phyloP scores from a whole-genome alignment of 2,888 invertebrate genomes.

The Phlogophora meticulosa region DNA sequence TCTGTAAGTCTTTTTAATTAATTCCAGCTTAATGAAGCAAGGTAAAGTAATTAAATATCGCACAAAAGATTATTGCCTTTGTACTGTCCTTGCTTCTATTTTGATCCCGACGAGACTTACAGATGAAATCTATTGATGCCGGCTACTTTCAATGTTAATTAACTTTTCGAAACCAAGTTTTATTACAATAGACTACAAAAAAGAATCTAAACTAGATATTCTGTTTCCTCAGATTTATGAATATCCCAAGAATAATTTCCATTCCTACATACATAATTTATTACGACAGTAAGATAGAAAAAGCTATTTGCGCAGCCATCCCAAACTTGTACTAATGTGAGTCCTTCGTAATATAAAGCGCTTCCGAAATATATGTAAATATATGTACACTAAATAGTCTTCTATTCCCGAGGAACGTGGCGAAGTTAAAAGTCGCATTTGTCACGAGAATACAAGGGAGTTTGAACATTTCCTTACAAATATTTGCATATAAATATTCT shows the following conservation, averaged over 20 bases:
- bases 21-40: constrained; percentile 7
- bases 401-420: constrained; percentile 17
- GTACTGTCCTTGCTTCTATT: background rate
- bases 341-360: constrained; percentile 17
- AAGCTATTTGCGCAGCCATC: constrained; percentile 15
- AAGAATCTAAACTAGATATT: background rate
- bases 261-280: constrained; percentile 15
- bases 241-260: constrained; percentile 5
- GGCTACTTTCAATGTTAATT: background rate
- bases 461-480: constrained; percentile 55
- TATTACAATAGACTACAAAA: background rate
- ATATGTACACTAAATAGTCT: constrained; percentile 13
- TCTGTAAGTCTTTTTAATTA: constrained; percentile 3
- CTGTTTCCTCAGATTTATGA: background rate
- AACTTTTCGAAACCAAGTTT: background rate
- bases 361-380: background rate
- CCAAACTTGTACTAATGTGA: constrained; percentile 37
- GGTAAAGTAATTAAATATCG: constrained; percentile 27
- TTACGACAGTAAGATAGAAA: constrained; percentile 6
- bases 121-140: constrained; percentile 8
- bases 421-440: constrained; percentile 56
- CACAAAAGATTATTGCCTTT: constrained; percentile 23
- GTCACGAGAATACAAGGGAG: constrained; percentile 47
- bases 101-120: background rate
- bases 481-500: constrained; percentile 69